phyloP scores from a whole-genome alignment of 2,113 vertebrate genomes.

The Lepus americanus region DNA sequence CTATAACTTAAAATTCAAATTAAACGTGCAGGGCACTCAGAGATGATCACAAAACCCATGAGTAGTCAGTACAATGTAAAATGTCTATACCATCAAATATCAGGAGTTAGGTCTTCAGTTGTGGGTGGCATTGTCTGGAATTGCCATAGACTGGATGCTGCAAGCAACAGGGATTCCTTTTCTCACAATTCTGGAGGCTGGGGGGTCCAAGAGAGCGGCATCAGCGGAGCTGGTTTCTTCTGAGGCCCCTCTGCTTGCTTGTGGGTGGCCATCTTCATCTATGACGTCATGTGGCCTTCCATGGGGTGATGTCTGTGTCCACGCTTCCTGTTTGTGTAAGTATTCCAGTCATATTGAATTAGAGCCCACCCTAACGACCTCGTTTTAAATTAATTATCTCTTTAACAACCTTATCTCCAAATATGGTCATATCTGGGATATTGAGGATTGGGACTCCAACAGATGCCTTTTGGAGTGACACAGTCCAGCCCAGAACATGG shows the following conservation, averaged over 20 bases:
- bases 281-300: background rate
- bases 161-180: background rate
- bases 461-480: constrained; percentile 15
- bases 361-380: background rate
- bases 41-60: background rate
- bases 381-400: constrained; percentile 23
- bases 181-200: background rate
- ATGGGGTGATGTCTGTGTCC: background rate
- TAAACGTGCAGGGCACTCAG: background rate
- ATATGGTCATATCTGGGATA: background rate
- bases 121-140: background rate
- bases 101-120: background rate
- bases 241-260: background rate
- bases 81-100: background rate
- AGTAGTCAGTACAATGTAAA: background rate
- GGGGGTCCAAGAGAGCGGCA: background rate
- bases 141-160: background rate
- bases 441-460: background rate
- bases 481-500: background rate
- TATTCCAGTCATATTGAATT: background rate
- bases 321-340: background rate
- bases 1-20: constrained; percentile 45
- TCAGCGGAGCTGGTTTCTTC: background rate
- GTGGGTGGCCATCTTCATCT: background rate
- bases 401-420: constrained; percentile 9